Base-by-base conservation (phyloP, 2,888 invertebrate genomes). In the Tortrix viridana region DNA sequence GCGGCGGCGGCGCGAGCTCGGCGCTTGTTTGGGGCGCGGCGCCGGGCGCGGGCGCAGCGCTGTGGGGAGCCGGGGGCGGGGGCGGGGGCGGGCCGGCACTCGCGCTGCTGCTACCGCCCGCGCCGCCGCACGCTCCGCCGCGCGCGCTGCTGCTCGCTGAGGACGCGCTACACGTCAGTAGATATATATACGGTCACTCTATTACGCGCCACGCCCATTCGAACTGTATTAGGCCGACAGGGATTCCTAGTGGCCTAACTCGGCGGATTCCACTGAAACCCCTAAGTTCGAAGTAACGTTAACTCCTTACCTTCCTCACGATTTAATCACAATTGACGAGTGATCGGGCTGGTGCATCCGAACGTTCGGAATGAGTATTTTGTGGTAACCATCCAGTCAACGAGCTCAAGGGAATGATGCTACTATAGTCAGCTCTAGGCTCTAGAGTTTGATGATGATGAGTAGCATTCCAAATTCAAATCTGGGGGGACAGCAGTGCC, bases 11-110 rank as follows among this genome's bases (percentile, higher is more conserved):
- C 1, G 62, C 66, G 1, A 62, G 60, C 9, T 6, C 14, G 5
- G 72, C 70, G 60, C 23, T 26, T 47, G 43, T 69, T 69, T 68
- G 69, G 58, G 50, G 38, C 61, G 72, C 74, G 72, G 55, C 71
- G 69, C 64, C 65, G 55, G 63, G 74, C 57, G 71, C 58, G 32
- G 60, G 53, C 22, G 60, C 55, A 5, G 22, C 2, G 43, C 55
- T 61, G n/a, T 16, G 6, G 38, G 23, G n/a, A 3, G 48, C n/a
- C 26, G 60, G 55, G 23, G 41, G 9, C 56, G 71, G 72, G 73
- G 53, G 71, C 71, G 64, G 65, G 55, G 62, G 72, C 54, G 70
- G 60, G 43, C 56, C 26, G 66, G 69, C 61, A 47, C 50, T 23
- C 19, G 59, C 43, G 56, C 47, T 68, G 71, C 59, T 63, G 20